Percentiles rank a stretch among this genome's conserved stretches.
Conservation (phyloP, 1,140 invertebrate genomes). For the Himalopsyche phryganea region DNA sequence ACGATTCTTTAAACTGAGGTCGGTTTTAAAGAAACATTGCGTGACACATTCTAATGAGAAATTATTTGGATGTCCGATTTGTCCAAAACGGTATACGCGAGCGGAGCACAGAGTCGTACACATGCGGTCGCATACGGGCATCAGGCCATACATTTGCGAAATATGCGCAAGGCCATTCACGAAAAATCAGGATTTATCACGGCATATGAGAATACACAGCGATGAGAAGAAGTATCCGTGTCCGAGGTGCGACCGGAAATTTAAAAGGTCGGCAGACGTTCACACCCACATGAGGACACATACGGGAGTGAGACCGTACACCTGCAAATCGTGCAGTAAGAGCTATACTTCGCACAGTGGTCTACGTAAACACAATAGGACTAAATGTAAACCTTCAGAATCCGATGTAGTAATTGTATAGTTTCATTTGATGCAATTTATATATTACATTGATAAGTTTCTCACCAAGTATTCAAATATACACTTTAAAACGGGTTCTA, state of each 20-base stretch:
- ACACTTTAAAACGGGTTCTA: too few species aligned
- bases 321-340: constrained; percentile 60
- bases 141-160: constrained; percentile 42
- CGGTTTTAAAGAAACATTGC: constrained; percentile 55
- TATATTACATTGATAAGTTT: too few species aligned
- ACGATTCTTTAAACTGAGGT: constrained; percentile 53
- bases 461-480: too few species aligned
- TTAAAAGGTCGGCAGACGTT: constrained; percentile 59
- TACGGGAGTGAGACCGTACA: constrained; percentile 77
- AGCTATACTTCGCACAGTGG: constrained; percentile 43
- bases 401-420: too few species aligned
- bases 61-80: constrained; percentile 33
- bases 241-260: constrained; percentile 55
- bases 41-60: constrained; percentile 49
- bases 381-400: too few species aligned
- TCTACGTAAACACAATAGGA: constrained; percentile 31
- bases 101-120: constrained; percentile 32
- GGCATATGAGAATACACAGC: constrained; percentile 39
- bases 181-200: constrained; percentile 36
- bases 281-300: constrained; percentile 80
- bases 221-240: constrained; percentile 40
- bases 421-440: too few species aligned
- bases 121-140: constrained; percentile 38
- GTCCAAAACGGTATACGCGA: constrained; percentile 35
- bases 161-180: constrained; percentile 38